A percentile compares a stretch with the other conserved stretches of the same genome.
Conservation (phyloP, 2,113 vertebrate species). For the Prionailurus bengalensis region DNA sequence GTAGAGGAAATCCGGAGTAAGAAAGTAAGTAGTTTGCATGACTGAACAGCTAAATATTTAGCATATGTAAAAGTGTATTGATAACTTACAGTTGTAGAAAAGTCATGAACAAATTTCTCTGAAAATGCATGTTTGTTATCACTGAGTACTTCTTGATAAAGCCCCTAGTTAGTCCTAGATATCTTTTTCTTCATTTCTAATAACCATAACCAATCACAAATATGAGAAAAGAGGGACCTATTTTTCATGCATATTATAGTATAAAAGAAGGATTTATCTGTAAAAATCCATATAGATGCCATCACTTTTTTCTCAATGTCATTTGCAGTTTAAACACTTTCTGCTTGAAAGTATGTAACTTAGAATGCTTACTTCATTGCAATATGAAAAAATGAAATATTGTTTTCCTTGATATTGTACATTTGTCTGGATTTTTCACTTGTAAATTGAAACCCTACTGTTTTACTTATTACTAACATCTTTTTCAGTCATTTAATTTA, state of each 20-base stretch:
- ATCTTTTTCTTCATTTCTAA: neutral
- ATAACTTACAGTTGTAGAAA: neutral
- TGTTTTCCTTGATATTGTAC: slow-evolving; percentile 10
- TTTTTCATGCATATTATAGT: neutral
- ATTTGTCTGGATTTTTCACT: slow-evolving; percentile 58
- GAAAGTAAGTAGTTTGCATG: neutral
- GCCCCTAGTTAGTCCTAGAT: neutral
- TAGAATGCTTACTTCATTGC: slow-evolving; percentile 4
- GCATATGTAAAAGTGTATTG: neutral
- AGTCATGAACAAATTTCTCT: slow-evolving; percentile 36
- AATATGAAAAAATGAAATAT: neutral
- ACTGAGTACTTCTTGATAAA: neutral
- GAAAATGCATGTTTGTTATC: neutral
- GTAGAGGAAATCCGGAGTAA: neutral
- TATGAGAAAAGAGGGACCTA: neutral
- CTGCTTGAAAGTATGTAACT: neutral
- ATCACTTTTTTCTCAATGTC: neutral
- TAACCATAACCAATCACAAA: neutral
- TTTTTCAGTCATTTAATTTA: slow-evolving; percentile 59
- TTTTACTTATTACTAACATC: slow-evolving; percentile 67
- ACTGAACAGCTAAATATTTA: neutral
- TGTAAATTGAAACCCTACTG: slow-evolving; percentile 44
- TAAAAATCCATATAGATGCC: neutral
- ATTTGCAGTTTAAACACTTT: slow-evolving; percentile 24
- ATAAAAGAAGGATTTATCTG: neutral